Conservation (phyloP, 2,113 vertebrate genomes). For the Melanostigma gelatinosum region DNA sequence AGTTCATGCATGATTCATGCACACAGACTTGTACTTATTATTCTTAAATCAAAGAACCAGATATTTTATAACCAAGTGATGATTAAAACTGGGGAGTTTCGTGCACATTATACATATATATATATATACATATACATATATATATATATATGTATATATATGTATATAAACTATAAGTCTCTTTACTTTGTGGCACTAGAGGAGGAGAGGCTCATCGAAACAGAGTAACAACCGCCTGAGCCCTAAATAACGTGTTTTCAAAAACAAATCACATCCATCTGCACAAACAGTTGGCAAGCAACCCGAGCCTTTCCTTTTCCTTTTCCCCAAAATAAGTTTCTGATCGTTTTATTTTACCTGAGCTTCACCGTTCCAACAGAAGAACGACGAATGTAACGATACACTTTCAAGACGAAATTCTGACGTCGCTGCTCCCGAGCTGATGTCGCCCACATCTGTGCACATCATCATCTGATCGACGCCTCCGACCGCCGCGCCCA, state of each 20-base stretch:
- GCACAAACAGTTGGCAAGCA: background rate
- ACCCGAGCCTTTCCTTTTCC: background rate
- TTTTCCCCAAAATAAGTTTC: background rate
- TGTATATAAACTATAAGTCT: background rate
- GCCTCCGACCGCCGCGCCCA: background rate
- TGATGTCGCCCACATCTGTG: background rate
- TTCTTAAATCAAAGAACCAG: background rate
- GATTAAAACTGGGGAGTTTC: background rate
- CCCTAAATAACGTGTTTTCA: background rate
- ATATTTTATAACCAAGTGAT: background rate
- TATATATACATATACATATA: background rate
- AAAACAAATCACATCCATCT: slow-evolving; percentile 15
- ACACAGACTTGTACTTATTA: background rate
- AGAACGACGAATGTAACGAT: slow-evolving; percentile 3
- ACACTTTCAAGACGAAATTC: background rate
- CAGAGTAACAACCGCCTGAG: background rate
- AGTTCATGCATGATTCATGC: too few species aligned
- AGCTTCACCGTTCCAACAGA: slow-evolving; percentile 36
- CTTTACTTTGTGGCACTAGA: background rate
- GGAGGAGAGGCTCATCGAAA: background rate
- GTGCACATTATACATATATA: background rate
- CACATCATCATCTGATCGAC: background rate
- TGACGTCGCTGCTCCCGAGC: background rate
- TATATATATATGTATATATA: too few species aligned
- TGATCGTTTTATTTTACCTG: slow-evolving; percentile 24